Conservation (phyloP, 2,113 vertebrate species). For the Oncorhynchus gorbuscha region DNA sequence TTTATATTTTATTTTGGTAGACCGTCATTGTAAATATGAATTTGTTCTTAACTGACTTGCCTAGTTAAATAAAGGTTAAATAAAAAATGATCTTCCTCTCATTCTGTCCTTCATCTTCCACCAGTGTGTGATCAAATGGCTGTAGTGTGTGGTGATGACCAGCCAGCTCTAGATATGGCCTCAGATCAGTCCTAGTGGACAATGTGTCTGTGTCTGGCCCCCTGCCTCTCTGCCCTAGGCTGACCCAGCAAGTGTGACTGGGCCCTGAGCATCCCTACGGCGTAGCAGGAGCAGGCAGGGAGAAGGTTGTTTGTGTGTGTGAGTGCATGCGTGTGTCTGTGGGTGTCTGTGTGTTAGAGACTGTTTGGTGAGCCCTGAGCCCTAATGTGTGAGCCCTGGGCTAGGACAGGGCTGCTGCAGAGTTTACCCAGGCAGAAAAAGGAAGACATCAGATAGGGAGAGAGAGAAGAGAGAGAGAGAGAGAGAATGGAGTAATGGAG, state of each 20-base stretch:
- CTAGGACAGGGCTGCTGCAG: constrained; percentile 54
- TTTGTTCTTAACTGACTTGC: no score
- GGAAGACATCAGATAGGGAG: constrained; percentile 55
- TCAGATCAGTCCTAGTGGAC: neutral
- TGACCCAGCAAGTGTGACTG: neutral
- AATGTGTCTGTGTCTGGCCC: neutral
- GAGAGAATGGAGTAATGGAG: constrained; percentile 23
- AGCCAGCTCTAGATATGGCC: neutral
- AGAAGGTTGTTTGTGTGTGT: neutral
- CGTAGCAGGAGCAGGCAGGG: neutral
- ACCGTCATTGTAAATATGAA: no score
- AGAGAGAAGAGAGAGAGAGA: constrained; percentile 35
- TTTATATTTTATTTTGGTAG: no score
- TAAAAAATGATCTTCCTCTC: no score
- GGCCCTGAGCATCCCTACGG: constrained; percentile 40
- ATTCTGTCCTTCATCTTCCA: no score
- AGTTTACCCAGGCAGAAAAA: constrained; percentile 65
- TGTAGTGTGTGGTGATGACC: neutral
- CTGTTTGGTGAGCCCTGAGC: neutral
- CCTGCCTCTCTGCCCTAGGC: neutral
- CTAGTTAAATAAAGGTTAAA: no score
- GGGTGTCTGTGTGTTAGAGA: constrained; percentile 11
- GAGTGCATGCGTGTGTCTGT: constrained; percentile 24
- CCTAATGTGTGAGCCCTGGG: constrained; percentile 61
- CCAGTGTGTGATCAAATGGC: neutral